Percentiles rank a stretch among this genome's conserved stretches.
phyloP scores from a whole-genome alignment of 2,113 vertebrate species.

The Canis aureus region DNA sequence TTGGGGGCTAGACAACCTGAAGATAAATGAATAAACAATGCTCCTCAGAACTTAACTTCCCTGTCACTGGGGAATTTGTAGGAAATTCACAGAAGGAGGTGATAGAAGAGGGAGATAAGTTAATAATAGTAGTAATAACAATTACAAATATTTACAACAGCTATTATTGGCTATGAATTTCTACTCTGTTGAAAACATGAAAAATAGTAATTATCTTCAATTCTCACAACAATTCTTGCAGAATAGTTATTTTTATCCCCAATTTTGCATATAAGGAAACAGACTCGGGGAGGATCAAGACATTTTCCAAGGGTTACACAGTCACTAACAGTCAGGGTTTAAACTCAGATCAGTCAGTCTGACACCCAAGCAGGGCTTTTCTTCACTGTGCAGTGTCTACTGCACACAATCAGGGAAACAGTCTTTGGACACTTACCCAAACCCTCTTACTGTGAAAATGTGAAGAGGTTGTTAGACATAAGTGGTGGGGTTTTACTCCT shows the following conservation, averaged over 20 bases:
- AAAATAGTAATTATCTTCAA: slow-evolving; percentile 30
- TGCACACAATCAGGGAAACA: neutral
- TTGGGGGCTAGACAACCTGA: neutral
- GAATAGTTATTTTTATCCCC: neutral
- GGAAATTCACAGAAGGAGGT: neutral
- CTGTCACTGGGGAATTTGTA: neutral
- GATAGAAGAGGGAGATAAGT: neutral
- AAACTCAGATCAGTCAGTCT: neutral
- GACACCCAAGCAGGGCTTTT: neutral
- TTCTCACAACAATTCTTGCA: slow-evolving; percentile 6
- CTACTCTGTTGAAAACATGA: neutral
- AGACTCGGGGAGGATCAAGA: neutral
- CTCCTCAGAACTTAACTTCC: neutral
- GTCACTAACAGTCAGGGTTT: neutral
- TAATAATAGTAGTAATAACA: neutral
- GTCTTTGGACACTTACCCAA: neutral
- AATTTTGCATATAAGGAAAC: neutral
- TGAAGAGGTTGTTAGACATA: neutral
- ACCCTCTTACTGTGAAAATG: neutral
- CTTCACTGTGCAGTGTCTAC: neutral
- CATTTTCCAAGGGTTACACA: neutral
- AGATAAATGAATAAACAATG: neutral
- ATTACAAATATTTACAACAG: neutral
- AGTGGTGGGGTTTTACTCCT: neutral
- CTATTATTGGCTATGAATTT: slow-evolving; percentile 8